phyloP scores from a whole-genome alignment of 2,113 vertebrate genomes.

The Sylvicapra grimmia region DNA sequence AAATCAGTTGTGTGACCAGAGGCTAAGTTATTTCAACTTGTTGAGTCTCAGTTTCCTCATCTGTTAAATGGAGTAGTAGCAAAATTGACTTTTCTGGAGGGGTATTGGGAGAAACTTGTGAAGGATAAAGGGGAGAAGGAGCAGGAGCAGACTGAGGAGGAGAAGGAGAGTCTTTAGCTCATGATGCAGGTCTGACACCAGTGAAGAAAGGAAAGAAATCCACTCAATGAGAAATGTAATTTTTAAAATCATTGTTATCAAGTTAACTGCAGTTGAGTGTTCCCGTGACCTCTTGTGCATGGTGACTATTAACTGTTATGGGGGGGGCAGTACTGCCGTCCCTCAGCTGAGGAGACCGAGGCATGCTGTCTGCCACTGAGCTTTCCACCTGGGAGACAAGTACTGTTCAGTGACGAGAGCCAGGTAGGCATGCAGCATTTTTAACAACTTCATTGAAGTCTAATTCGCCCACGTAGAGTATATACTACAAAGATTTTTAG shows the following conservation, averaged over 20 bases:
- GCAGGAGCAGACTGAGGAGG: neutral
- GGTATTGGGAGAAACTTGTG: neutral
- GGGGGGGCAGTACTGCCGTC: neutral
- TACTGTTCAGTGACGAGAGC: neutral
- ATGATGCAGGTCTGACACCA: neutral
- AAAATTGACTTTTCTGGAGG: neutral
- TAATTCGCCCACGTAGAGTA: neutral
- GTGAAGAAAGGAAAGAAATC: neutral
- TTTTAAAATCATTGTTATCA: neutral
- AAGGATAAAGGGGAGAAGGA: neutral
- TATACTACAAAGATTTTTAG: neutral
- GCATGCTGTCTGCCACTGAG: rapidly evolving
- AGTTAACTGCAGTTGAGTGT: neutral
- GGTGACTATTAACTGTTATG: neutral
- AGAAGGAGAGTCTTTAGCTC: neutral
- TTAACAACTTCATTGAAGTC: neutral
- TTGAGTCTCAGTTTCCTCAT: neutral
- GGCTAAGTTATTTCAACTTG: neutral
- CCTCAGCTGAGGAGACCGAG: neutral
- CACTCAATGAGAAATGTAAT: neutral
- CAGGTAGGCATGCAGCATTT: neutral
- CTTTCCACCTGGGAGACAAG: neutral
- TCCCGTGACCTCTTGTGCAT: neutral
- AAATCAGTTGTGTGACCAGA: neutral
- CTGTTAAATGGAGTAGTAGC: neutral